A percentile compares a stretch with the other conserved stretches of the same genome.
Evolutionary conservation across 2,113 vertebrate genomes (phyloP).

Genomic region (Synchiropus splendidus): DNA sequence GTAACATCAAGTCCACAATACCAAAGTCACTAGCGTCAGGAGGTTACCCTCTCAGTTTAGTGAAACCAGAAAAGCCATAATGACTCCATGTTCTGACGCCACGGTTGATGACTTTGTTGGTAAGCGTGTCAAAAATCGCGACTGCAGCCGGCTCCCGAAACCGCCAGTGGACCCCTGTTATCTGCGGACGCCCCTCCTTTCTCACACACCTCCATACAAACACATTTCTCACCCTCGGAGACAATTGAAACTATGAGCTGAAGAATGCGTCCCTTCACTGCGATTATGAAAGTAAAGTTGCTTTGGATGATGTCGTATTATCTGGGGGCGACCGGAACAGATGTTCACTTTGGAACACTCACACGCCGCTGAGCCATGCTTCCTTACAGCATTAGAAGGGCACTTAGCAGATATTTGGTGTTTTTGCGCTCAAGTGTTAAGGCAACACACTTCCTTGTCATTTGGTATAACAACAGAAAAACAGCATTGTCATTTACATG

Average conservation of each 20-base stretch:
- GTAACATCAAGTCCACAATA: too few relatives aligned
- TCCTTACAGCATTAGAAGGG: conserved; percentile 56
- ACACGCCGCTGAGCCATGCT: conserved; percentile 14
- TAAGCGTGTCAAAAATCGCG: conserved; percentile 36
- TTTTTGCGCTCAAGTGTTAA: conserved; percentile 67
- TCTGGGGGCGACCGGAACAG: too few relatives aligned
- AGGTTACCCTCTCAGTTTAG: conserved; percentile 4
- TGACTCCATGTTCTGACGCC: conserved; percentile 26
- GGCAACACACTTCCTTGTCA: conserved; percentile 72
- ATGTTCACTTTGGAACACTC: too few relatives aligned
- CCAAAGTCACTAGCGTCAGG: too few relatives aligned
- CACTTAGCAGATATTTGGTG: conserved; percentile 67
- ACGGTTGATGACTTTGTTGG: conserved; percentile 37
- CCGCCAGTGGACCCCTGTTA: conserved; percentile 19
- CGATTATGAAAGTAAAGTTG: too few relatives aligned
- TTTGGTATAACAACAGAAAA: conserved; percentile 76
- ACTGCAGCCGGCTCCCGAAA: conserved; percentile 28
- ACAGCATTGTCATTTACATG: conserved; percentile 68
- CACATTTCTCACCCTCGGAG: conserved; percentile 8
- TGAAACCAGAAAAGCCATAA: conserved; percentile 24
- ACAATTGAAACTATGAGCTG: too few relatives aligned
- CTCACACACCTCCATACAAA: neutral
- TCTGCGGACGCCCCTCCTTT: neutral
- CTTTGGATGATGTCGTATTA: too few relatives aligned
- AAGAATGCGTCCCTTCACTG: too few relatives aligned